Percentiles rank a stretch among this genome's conserved stretches.
These are phyloP conservation scores for Coelopa frigida DNA, from an alignment of 1,140 invertebrate genomes.

Conservation along the genomic window DNA sequence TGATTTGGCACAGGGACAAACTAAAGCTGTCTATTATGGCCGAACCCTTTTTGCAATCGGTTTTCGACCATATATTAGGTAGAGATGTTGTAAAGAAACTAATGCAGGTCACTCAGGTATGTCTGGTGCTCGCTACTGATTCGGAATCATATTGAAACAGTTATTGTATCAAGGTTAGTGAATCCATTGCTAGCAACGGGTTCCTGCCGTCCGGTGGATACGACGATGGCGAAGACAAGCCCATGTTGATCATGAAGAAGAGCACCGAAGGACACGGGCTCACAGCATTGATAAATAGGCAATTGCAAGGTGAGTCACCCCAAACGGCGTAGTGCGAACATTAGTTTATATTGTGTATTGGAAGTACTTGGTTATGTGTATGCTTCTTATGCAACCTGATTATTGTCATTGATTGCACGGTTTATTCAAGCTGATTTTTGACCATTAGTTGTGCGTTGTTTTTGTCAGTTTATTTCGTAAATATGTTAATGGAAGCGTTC, in stretches of 20 bases:
- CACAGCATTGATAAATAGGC: slow-evolving; percentile 65
- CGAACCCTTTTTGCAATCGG: slow-evolving; percentile 74
- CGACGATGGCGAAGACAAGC: slow-evolving; percentile 65
- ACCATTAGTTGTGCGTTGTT: no score
- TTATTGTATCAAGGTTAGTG: slow-evolving; percentile 55
- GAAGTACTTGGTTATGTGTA: no score
- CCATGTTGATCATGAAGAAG: slow-evolving; percentile 69
- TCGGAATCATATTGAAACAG: background rate
- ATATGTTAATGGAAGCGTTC: no score
- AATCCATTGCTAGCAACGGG: slow-evolving; percentile 68
- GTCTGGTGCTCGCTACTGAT: background rate
- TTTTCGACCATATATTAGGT: slow-evolving; percentile 81
- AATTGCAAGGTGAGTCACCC: slow-evolving; percentile 64
- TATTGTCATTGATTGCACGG: no score
- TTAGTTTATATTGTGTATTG: no score
- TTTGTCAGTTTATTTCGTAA: no score
- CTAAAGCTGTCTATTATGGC: slow-evolving; percentile 76
- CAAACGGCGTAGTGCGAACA: no score
- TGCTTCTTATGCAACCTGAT: no score
- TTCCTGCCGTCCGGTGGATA: slow-evolving; percentile 62
- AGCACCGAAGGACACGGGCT: slow-evolving; percentile 65
- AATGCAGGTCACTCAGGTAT: slow-evolving; percentile 63
- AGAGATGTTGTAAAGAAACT: slow-evolving; percentile 85
- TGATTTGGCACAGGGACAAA: slow-evolving; percentile 81
- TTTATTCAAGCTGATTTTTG: no score